Conservation (phyloP, 1,140 invertebrate species). For the Cydia strobilella region DNA sequence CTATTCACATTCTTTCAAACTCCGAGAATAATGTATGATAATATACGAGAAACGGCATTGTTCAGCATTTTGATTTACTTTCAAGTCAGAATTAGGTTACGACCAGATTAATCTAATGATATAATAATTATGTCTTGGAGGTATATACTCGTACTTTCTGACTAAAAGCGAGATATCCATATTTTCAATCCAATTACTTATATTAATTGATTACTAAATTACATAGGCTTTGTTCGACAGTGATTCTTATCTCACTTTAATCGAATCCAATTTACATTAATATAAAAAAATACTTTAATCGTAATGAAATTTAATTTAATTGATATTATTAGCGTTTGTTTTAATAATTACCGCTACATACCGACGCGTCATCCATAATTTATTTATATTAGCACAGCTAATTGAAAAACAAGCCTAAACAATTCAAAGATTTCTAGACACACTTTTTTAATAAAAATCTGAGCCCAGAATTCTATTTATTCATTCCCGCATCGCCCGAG, state of each 20-base stretch:
- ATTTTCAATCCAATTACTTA: too few species aligned
- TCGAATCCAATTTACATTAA: too few species aligned
- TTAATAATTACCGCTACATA: background rate
- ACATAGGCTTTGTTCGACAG: too few species aligned
- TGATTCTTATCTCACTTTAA: too few species aligned
- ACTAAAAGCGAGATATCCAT: too few species aligned
- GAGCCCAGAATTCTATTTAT: background rate
- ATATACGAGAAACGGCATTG: slow-evolving; percentile 13
- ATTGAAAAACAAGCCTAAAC: background rate
- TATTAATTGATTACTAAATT: too few species aligned
- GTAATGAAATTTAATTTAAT: too few species aligned
- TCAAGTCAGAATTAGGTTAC: background rate
- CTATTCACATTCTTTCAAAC: slow-evolving; percentile 6
- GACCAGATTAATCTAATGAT: background rate
- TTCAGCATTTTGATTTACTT: slow-evolving; percentile 1
- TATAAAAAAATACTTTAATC: too few species aligned
- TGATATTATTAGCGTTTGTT: background rate
- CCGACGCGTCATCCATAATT: background rate
- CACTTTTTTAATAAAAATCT: slow-evolving; percentile 6
- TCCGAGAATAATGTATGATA: slow-evolving; percentile 12
- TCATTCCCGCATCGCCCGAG: background rate
- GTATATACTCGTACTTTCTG: too few species aligned
- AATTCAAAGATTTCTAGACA: background rate
- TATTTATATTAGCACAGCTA: background rate
- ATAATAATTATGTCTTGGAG: too few species aligned